These are phyloP conservation scores for Cheilosia pagana DNA, from an alignment of 2,888 invertebrate genomes.

Conservation along the genomic window DNA sequence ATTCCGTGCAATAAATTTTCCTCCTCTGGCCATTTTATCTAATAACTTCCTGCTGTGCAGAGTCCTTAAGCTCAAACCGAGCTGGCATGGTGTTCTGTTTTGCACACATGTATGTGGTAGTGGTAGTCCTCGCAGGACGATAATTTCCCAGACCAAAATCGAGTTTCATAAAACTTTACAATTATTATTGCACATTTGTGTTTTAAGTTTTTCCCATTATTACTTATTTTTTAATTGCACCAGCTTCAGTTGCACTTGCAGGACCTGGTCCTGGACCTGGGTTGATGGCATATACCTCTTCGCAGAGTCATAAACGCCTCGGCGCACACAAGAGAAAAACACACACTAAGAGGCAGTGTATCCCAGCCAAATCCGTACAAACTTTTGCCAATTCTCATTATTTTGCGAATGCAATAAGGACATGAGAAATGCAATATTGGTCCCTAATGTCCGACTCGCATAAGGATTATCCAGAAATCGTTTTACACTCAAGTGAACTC, in stretches of 20 bases:
- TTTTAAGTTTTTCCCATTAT: constrained; percentile 65
- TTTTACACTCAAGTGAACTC: constrained; percentile 72
- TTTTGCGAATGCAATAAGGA: constrained; percentile 70
- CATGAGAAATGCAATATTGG: constrained; percentile 64
- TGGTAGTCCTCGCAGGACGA: constrained; percentile 30
- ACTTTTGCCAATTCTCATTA: constrained; percentile 74
- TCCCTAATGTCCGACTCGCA: constrained; percentile 60
- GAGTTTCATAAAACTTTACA: constrained; percentile 73
- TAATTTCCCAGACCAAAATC: constrained; percentile 62
- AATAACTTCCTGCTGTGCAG: constrained; percentile 65
- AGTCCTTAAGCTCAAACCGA: constrained; percentile 43
- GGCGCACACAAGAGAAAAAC: constrained; percentile 17
- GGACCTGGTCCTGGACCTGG: neutral
- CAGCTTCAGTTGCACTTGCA: neutral
- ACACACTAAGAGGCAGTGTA: constrained; percentile 5
- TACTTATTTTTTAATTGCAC: constrained; percentile 71
- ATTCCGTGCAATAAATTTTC: constrained; percentile 70
- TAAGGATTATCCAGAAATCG: constrained; percentile 66
- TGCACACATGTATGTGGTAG: no score
- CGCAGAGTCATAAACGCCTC: constrained; percentile 56
- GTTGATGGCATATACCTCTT: constrained; percentile 12
- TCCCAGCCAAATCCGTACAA: constrained; percentile 59
- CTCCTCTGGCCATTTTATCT: constrained; percentile 63
- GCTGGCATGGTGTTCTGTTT: neutral
- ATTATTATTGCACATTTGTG: constrained; percentile 74